These are phyloP conservation scores for Erpornis zantholeuca DNA, from an alignment of 2,113 vertebrate species.

Conservation along the genomic window DNA sequence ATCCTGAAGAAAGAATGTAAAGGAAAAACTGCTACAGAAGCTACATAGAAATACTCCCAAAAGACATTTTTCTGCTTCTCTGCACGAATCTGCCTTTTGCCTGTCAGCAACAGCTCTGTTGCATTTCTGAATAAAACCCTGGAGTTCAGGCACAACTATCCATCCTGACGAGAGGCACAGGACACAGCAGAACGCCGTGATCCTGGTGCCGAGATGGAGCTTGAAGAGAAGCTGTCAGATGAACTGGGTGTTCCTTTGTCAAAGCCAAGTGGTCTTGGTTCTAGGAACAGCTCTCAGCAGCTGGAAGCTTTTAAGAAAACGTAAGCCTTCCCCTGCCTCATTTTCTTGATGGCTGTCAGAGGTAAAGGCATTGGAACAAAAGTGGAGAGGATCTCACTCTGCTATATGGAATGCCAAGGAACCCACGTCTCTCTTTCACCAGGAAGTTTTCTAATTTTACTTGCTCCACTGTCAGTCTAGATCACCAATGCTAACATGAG, in stretches of 20 bases:
- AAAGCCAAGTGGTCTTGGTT: not conserved
- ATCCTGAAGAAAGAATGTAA: not conserved
- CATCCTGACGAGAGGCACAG: fast-evolving
- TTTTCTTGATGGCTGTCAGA: not conserved
- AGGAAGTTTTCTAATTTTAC: not conserved
- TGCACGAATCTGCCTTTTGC: not conserved
- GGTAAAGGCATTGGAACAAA: not conserved
- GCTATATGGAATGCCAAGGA: not conserved
- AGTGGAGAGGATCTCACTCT: not conserved
- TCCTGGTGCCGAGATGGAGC: not conserved
- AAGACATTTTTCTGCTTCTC: not conserved
- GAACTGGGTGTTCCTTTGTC: not conserved
- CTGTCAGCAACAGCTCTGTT: not conserved
- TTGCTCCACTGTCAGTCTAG: not conserved
- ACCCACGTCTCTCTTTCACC: not conserved
- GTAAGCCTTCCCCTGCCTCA: not conserved
- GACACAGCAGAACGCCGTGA: not conserved
- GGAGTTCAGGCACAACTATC: not conserved
- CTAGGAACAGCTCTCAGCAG: not conserved
- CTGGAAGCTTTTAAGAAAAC: not conserved
- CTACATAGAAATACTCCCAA: not conserved
- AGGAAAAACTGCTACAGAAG: not conserved
- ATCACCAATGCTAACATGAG: fast-evolving
- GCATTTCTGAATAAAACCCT: not conserved
- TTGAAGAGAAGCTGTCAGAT: not conserved